Conservation (phyloP, 1,140 invertebrate species). For the Drosophila arizonae region DNA sequence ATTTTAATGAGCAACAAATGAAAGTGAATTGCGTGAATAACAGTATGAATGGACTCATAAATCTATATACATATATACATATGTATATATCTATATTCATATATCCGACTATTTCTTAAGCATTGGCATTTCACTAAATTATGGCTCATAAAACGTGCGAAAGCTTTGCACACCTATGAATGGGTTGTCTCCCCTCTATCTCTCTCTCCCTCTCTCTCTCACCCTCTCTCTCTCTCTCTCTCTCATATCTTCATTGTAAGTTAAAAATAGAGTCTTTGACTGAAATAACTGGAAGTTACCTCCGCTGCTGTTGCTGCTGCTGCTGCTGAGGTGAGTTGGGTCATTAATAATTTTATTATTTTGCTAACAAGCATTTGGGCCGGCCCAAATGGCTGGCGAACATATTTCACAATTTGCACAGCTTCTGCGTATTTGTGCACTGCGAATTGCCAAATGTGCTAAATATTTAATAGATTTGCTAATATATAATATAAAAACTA, state of each 20-base stretch:
- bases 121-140: constrained; percentile 20
- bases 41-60: constrained; percentile 6
- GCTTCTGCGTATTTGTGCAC: constrained; percentile 59
- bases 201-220: too few relatives aligned
- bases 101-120: constrained; percentile 1
- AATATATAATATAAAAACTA: constrained; percentile 3
- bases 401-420: constrained; percentile 49
- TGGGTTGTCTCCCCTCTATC: not conserved
- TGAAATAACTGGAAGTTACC: constrained; percentile 7
- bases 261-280: constrained; percentile 18
- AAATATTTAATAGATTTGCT: constrained; percentile 24
- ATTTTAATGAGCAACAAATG: constrained; percentile 75
- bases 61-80: constrained; percentile 3
- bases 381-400: constrained; percentile 36
- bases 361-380: constrained; percentile 15
- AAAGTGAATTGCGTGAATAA: constrained; percentile 46
- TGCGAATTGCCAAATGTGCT: constrained; percentile 48
- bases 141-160: constrained; percentile 1
- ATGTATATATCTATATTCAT: constrained; percentile 6
- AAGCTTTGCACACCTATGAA: constrained; percentile 4
- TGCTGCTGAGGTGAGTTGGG: constrained; percentile 3
- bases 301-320: not conserved
- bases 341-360: constrained; percentile 28
- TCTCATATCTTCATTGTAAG: not conserved
- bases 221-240: too few relatives aligned